phyloP scores from a whole-genome alignment of 2,113 vertebrate genomes.

The Aplodontia rufa region DNA sequence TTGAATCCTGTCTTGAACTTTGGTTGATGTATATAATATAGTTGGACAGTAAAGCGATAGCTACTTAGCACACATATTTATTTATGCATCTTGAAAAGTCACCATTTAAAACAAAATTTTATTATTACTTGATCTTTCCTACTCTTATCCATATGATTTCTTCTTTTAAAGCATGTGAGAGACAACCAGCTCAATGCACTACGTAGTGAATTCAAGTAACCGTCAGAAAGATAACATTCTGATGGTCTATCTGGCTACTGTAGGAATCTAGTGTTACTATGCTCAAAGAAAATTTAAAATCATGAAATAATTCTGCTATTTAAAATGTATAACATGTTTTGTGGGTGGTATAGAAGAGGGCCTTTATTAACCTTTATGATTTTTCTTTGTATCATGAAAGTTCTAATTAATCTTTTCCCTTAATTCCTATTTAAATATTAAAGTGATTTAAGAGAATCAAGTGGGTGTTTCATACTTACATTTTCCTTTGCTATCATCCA shows the following conservation, averaged over 20 bases:
- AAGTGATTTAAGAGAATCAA: conserved; percentile 55
- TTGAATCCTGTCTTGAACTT: not conserved
- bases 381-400: conserved; percentile 46
- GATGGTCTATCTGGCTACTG: not conserved
- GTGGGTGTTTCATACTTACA: conserved; percentile 76
- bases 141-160: not conserved
- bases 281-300: not conserved
- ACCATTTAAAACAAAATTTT: not conserved
- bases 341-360: not conserved
- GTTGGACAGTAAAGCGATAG: not conserved
- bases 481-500: conserved; percentile 75
- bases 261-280: not conserved
- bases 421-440: conserved; percentile 68
- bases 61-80: not conserved
- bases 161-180: not conserved
- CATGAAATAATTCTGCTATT: not conserved
- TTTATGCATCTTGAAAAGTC: not conserved
- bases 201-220: not conserved
- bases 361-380: not conserved
- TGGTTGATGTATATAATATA: not conserved
- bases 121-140: not conserved
- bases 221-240: not conserved
- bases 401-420: conserved; percentile 70
- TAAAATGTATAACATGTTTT: not conserved
- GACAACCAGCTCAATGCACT: not conserved